phyloP scores from a whole-genome alignment of 2,888 invertebrate genomes.

The Nebria brevicollis region DNA sequence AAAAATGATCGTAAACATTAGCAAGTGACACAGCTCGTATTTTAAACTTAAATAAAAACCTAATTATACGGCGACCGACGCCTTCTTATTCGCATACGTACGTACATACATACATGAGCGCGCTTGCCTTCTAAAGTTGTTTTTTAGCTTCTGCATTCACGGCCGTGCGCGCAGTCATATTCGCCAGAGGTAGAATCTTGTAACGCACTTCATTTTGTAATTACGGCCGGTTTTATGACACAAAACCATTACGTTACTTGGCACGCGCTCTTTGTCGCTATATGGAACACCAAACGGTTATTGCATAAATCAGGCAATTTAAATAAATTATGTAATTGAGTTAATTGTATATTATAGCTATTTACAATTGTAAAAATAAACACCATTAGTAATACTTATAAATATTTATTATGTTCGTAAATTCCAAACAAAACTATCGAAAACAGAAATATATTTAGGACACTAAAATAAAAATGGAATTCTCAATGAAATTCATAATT shows the following conservation, averaged over 20 bases:
- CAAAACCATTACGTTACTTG: background rate
- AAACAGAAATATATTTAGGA: too few species aligned
- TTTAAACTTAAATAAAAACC: constrained; percentile 47
- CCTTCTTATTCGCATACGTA: background rate
- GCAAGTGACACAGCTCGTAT: constrained; percentile 44
- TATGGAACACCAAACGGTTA: background rate
- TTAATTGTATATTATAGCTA: background rate
- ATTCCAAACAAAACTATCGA: too few species aligned
- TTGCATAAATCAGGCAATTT: background rate
- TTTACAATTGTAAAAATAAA: background rate
- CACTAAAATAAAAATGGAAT: too few species aligned
- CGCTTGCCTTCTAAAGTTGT: background rate
- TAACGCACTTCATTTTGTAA: background rate
- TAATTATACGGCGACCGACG: constrained; percentile 32
- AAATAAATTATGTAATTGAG: background rate
- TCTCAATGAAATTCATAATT: too few species aligned
- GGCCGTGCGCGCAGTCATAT: background rate
- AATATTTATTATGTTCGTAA: background rate
- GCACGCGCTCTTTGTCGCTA: background rate
- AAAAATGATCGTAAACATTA: constrained; percentile 48
- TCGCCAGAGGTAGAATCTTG: background rate
- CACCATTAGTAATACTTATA: background rate
- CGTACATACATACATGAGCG: background rate
- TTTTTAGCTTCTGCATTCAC: background rate
- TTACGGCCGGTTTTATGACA: background rate